These are phyloP conservation scores for Columbina picui DNA, from an alignment of 2,113 vertebrate genomes.

Conservation along the genomic window DNA sequence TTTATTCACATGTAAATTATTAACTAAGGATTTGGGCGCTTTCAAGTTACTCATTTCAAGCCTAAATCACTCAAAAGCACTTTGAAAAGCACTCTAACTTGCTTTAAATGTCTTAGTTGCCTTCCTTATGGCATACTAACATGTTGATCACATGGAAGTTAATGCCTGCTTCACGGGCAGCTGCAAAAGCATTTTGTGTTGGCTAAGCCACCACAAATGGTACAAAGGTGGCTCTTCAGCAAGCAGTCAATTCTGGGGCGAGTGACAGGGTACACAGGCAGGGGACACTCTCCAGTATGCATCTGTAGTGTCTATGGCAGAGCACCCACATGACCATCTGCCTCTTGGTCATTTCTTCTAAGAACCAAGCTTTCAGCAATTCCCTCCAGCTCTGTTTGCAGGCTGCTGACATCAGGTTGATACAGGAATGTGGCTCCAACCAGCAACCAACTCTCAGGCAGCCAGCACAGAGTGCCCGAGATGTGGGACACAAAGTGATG, in stretches of 20 bases:
- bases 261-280: neutral
- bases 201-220: neutral
- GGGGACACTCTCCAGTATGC: accelerated
- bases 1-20: slow-evolving; percentile 69
- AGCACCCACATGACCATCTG: neutral
- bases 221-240: slow-evolving; percentile 13
- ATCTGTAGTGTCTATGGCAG: neutral
- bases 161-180: neutral
- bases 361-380: neutral
- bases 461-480: accelerated
- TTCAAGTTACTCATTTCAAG: slow-evolving; percentile 61
- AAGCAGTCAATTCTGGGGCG: neutral
- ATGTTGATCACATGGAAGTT: neutral
- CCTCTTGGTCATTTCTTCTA: neutral
- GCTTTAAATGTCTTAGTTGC: slow-evolving; percentile 25
- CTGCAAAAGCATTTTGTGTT: neutral
- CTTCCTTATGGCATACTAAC: neutral
- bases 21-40: slow-evolving; percentile 47
- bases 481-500: accelerated
- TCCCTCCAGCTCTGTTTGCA: neutral
- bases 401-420: neutral
- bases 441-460: neutral
- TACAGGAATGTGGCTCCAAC: neutral
- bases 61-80: slow-evolving; percentile 42
- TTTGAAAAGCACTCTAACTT: slow-evolving; percentile 47